Conservation (phyloP, 2,888 invertebrate genomes). For the Idaea aversata region DNA sequence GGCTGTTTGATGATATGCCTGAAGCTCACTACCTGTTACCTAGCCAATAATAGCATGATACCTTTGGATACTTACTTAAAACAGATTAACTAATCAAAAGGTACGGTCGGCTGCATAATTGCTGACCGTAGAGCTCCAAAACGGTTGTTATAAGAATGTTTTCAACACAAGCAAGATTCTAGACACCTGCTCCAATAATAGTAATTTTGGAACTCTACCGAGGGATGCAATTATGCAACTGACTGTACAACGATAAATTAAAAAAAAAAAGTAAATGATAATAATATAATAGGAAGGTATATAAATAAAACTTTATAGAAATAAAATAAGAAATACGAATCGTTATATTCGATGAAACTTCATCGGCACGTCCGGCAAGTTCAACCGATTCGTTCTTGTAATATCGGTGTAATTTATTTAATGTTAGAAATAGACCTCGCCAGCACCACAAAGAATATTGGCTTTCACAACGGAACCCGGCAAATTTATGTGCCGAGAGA, state of each 20-base stretch:
- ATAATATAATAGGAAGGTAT: background rate
- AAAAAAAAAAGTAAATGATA: background rate
- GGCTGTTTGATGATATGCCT: conserved; percentile 26
- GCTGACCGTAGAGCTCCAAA: no score
- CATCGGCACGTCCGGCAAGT: conserved; percentile 69
- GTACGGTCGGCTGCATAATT: no score
- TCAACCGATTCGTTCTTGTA: conserved; percentile 75
- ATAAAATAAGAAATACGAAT: conserved; percentile 55
- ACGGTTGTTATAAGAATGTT: no score
- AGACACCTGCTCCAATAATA: no score
- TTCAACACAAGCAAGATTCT: no score
- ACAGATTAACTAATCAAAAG: background rate
- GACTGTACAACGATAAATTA: background rate
- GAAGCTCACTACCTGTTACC: conserved; percentile 12
- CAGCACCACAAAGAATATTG: conserved; percentile 77
- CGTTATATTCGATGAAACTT: conserved; percentile 64
- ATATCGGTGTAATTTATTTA: conserved; percentile 79
- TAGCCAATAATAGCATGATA: background rate
- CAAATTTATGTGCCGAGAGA: conserved; percentile 75
- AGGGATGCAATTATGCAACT: no score
- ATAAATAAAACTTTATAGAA: conserved; percentile 22
- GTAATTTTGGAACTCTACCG: no score
- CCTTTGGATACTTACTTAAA: background rate
- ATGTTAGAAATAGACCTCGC: conserved; percentile 77
- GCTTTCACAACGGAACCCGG: conserved; percentile 78